phyloP scores from a whole-genome alignment of 2,113 vertebrate species.

The Tachycineta bicolor region DNA sequence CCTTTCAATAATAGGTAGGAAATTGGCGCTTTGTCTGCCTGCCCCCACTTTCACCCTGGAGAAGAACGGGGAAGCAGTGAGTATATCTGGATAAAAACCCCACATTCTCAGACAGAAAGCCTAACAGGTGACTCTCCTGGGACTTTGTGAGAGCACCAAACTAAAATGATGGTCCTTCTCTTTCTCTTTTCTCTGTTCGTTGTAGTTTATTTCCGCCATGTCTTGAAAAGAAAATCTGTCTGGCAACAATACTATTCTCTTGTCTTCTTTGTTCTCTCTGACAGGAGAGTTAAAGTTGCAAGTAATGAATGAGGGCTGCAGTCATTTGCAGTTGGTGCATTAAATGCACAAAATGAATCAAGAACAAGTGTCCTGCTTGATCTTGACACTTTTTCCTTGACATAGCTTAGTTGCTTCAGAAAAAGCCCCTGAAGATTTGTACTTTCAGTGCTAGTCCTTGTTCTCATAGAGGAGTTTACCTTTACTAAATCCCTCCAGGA shows the following conservation, averaged over 20 bases:
- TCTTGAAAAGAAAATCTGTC: constrained; percentile 2
- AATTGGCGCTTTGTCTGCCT: not conserved
- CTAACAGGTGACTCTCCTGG: not conserved
- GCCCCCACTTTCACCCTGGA: not conserved
- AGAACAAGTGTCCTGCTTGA: not conserved
- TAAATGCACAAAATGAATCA: not conserved
- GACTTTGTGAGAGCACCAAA: not conserved
- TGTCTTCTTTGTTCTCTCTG: not conserved
- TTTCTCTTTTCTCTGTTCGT: not conserved
- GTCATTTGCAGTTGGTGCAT: not conserved
- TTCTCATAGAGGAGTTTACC: not conserved
- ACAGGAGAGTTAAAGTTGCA: not conserved
- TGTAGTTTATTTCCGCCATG: not conserved
- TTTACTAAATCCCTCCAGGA: not conserved
- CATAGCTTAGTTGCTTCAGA: not conserved
- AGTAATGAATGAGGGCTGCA: not conserved
- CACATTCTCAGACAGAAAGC: not conserved
- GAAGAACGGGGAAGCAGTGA: not conserved
- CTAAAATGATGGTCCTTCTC: not conserved
- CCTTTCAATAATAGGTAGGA: not conserved
- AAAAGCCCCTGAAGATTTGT: constrained; percentile 42
- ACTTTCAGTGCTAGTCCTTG: fast-evolving
- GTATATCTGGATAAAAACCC: not conserved
- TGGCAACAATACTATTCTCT: not conserved
- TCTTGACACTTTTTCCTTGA: not conserved